These are phyloP conservation scores for Cremastobaeus sp. DNA, from an alignment of 2,888 invertebrate genomes.

Conservation along the genomic window DNA sequence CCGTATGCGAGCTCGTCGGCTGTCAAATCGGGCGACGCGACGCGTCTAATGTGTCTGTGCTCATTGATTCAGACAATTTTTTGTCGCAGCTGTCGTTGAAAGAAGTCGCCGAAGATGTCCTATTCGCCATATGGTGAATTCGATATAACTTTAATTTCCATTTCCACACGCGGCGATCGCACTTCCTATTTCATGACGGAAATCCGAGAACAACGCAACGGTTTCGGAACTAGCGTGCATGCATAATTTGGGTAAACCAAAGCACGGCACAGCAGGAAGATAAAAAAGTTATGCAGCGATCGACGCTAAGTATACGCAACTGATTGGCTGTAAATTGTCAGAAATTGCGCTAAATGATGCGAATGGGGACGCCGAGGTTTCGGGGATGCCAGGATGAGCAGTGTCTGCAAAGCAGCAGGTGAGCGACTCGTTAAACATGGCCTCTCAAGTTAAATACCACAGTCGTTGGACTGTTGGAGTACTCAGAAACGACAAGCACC, in stretches of 20 bases:
- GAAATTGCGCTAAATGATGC: conserved; percentile 11
- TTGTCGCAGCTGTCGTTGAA: conserved; percentile 46
- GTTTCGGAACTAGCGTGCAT: conserved; percentile 4
- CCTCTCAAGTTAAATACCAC: conserved; percentile 28
- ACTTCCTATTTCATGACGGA: conserved; percentile 30
- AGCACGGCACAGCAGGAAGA: too few relatives aligned
- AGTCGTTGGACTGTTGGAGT: conserved; percentile 25
- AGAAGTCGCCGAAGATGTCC: conserved; percentile 33
- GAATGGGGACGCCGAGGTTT: too few relatives aligned
- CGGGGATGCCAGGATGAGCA: too few relatives aligned
- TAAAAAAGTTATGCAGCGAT: not conserved
- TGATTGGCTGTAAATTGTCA: not conserved
- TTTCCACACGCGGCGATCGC: conserved; percentile 23
- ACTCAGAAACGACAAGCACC: conserved; percentile 45
- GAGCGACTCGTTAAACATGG: conserved; percentile 53
- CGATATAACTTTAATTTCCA: conserved; percentile 36
- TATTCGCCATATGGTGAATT: conserved; percentile 40
- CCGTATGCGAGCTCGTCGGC: conserved; percentile 15
- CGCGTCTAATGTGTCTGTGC: conserved; percentile 20
- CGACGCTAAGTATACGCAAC: conserved; percentile 2
- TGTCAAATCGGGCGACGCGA: conserved; percentile 18
- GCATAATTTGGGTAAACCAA: not conserved
- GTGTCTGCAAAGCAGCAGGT: conserved; percentile 51
- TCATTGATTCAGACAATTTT: conserved; percentile 34
- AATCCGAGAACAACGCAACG: conserved; percentile 26